Percentiles rank a stretch among this genome's conserved stretches.
Conservation (phyloP, 2,888 invertebrate genomes). For the Meta bourneti region DNA sequence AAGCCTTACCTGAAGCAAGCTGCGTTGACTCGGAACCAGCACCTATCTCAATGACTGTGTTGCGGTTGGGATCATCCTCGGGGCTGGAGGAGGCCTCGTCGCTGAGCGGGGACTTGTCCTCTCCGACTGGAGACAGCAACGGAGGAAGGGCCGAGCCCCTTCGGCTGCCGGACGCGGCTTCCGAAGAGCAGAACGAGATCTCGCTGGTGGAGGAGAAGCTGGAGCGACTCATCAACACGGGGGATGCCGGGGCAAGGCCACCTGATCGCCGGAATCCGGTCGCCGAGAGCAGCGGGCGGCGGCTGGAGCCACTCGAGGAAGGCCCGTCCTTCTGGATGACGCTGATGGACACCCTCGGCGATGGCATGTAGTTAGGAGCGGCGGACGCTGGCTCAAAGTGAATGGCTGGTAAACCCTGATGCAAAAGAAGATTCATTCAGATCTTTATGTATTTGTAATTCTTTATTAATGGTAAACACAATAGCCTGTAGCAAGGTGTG, state of each 20-base stretch:
- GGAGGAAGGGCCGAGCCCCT: slow-evolving; percentile 7
- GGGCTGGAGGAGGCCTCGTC: background rate
- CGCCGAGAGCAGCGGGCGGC: slow-evolving; percentile 13
- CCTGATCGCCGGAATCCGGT: background rate
- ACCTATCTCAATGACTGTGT: too few species aligned
- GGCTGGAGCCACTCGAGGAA: background rate
- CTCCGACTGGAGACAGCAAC: slow-evolving; percentile 35
- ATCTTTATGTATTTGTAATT: background rate
- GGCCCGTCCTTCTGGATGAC: slow-evolving; percentile 10
- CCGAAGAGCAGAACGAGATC: slow-evolving; percentile 34
- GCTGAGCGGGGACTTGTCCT: background rate
- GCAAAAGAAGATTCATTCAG: background rate
- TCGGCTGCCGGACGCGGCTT: background rate
- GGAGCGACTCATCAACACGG: slow-evolving; percentile 18
- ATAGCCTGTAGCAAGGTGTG: too few species aligned
- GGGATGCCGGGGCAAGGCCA: background rate
- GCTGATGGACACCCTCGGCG: slow-evolving; percentile 19
- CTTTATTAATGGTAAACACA: too few species aligned
- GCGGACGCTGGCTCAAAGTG: background rate
- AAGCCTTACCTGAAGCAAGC: too few species aligned
- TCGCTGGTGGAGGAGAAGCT: slow-evolving; percentile 53
- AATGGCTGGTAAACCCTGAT: background rate
- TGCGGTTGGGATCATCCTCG: too few species aligned
- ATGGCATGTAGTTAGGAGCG: background rate
- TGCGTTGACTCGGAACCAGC: too few species aligned